These are phyloP conservation scores for Entosphenus tridentatus DNA, from an alignment of 2,113 vertebrate genomes.

Conservation along the genomic window DNA sequence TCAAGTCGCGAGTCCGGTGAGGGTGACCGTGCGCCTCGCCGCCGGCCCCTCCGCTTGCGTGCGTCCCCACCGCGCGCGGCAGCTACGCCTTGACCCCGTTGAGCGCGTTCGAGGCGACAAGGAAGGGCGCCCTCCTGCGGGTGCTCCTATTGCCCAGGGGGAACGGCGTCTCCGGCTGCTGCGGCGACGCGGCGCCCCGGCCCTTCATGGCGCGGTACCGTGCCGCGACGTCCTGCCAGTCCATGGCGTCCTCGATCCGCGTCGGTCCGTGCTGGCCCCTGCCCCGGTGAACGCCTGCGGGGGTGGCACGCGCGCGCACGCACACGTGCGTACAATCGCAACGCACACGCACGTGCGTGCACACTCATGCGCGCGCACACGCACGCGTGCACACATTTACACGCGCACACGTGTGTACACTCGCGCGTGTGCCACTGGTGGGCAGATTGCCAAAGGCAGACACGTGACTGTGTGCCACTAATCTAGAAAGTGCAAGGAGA, in stretches of 20 bases:
- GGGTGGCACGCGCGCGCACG: neutral
- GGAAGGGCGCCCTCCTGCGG: too few relatives aligned
- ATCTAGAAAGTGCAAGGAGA: too few relatives aligned
- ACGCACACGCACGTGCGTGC: neutral
- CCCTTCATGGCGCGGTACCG: conserved; percentile 13
- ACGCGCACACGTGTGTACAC: neutral
- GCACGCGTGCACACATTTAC: neutral
- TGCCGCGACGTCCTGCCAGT: conserved; percentile 12
- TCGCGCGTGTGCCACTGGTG: neutral
- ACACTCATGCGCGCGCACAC: neutral
- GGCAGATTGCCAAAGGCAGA: neutral
- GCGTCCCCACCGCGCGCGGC: too few relatives aligned
- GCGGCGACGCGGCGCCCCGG: neutral
- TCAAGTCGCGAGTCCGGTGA: too few relatives aligned
- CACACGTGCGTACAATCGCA: neutral
- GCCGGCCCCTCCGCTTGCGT: too few relatives aligned
- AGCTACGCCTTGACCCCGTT: too few relatives aligned
- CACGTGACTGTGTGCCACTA: too few relatives aligned
- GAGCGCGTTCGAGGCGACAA: too few relatives aligned
- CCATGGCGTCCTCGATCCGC: conserved; percentile 11
- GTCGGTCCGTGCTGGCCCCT: conserved; percentile 8
- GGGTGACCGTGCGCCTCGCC: too few relatives aligned
- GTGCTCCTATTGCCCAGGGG: too few relatives aligned
- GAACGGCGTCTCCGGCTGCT: too few relatives aligned
- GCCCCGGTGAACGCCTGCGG: conserved; percentile 10